These are phyloP conservation scores for Galago senegalensis DNA, from an alignment of 2,797 vertebrate species.

Conservation along the genomic window DNA sequence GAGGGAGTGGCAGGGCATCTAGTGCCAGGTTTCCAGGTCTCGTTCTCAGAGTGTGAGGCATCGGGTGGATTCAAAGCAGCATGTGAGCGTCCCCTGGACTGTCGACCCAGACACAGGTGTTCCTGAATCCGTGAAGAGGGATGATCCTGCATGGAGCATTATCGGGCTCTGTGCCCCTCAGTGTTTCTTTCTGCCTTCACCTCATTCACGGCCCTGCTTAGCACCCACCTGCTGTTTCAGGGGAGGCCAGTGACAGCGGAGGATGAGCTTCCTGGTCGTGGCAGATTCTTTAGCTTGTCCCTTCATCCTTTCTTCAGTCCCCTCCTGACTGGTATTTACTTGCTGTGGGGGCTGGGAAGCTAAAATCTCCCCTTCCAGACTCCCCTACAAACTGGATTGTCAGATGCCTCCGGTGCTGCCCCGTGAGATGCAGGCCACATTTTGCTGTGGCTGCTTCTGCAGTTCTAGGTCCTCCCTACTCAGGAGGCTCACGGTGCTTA, in stretches of 20 bases:
- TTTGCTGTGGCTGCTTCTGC: not conserved
- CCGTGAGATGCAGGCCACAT: fast-evolving
- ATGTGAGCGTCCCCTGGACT: not conserved
- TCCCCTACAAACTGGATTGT: not conserved
- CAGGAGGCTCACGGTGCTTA: no score
- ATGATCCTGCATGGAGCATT: not conserved
- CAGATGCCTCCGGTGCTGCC: not conserved
- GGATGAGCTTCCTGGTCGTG: not conserved
- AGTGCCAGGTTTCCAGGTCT: not conserved
- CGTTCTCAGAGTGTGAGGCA: not conserved
- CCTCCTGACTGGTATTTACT: not conserved
- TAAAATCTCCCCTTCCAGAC: not conserved
- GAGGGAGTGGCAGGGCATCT: not conserved
- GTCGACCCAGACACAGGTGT: not conserved
- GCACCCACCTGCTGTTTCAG: not conserved
- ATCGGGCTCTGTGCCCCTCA: not conserved
- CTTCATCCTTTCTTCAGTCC: not conserved
- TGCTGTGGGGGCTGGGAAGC: not conserved
- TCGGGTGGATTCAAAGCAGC: no score
- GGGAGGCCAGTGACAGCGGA: not conserved
- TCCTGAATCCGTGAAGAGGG: not conserved
- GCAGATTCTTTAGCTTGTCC: not conserved
- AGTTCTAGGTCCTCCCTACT: not conserved
- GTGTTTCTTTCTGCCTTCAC: not conserved
- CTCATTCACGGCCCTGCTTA: not conserved